A percentile compares a stretch with the other conserved stretches of the same genome.
Conservation (phyloP, 2,113 vertebrate species). For the Balaenoptera acutorostrata region DNA sequence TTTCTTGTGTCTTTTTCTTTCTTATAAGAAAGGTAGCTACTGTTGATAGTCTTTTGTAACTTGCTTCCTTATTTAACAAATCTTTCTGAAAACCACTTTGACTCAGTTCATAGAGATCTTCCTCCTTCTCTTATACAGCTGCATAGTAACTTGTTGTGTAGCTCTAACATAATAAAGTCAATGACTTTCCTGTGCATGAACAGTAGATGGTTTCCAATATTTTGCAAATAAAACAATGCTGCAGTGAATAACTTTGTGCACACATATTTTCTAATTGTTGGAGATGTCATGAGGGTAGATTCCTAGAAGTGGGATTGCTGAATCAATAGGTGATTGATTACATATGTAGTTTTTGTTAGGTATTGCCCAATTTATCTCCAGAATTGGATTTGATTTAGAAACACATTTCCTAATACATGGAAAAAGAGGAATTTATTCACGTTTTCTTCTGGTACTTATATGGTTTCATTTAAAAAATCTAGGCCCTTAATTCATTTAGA, state of each 20-base stretch:
- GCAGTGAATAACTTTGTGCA: neutral
- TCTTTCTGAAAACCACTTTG: neutral
- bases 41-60: neutral
- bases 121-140: neutral
- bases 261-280: neutral
- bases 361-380: neutral
- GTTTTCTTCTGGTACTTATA: neutral
- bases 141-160: neutral
- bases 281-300: neutral
- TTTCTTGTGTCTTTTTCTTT: neutral
- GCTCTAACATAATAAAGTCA: neutral
- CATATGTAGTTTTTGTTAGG: neutral
- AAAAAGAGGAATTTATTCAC: neutral
- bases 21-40: neutral
- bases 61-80: neutral
- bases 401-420: neutral
- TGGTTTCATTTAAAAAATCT: neutral
- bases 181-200: neutral
- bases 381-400: neutral
- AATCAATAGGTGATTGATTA: neutral
- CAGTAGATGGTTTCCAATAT: neutral
- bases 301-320: neutral
- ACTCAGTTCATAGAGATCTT: neutral
- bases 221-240: neutral
- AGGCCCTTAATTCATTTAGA: neutral